Base-by-base conservation (phyloP, 2,113 vertebrate species). In the Rhabdomys dilectus region DNA sequence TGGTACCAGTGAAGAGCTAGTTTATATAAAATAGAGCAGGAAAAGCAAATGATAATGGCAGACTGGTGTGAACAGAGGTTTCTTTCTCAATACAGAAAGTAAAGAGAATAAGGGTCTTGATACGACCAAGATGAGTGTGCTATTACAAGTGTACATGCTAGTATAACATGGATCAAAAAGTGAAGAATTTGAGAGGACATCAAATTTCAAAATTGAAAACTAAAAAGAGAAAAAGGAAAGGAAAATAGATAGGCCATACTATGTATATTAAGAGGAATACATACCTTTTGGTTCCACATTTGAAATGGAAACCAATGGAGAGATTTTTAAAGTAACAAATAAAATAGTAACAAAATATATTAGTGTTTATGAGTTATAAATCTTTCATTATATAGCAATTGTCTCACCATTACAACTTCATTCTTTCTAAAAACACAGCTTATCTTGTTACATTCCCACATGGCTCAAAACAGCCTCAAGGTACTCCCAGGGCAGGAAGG, bases 251-350 rank as follows among this genome's bases (percentile, higher is more conserved):
- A 56, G 12, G 42, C 36, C 68, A 26, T 77, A 56, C 9, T 94
- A 3, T 34, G 21, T 24, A 26, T 70, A 90, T 82, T 81, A 91
- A 26, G 64, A 66, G 9, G 29, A 13, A 81, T n/a, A 78, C 45
- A 78, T 70, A 34, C 10, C 3, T 56, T 19, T 58, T 89, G 89
- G 0, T 72, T 91, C 34, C 12, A 5, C 26, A 68, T 19, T 80
- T 80, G 29, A 91, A 7, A 78, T 93, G 7, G 78, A 60, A 92
- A 81, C 7, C 9, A 75, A 64, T 6, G n/a, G 39, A 91, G 77
- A 95, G 91, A 60, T 70, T 81, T 80, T 81, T 29, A 51, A n/a
- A 89, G 64, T 15, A 92, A 75, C 80, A 94, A 86, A 87, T 70
- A 31, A 88, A 77, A 76, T 16, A 66, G 64, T 72, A 94, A 76